Conservation (phyloP, 1,140 invertebrate genomes). For the Drosophila biarmipes region DNA sequence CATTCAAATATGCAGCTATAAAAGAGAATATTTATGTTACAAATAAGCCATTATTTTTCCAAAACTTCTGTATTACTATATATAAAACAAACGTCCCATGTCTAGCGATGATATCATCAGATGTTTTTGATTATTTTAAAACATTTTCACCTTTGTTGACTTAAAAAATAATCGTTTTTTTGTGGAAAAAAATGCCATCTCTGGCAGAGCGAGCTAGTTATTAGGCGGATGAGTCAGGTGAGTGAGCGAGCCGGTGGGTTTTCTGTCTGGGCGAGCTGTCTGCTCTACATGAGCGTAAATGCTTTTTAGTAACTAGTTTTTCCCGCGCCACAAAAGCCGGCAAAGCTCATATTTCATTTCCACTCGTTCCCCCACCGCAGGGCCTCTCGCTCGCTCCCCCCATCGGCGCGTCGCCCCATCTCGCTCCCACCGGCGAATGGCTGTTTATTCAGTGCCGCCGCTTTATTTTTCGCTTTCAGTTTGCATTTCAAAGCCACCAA, state of each 20-base stretch:
- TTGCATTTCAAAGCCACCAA: constrained; percentile 80
- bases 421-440: constrained; percentile 15
- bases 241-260: constrained; percentile 32
- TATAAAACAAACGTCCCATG: too few relatives aligned
- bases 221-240: constrained; percentile 38
- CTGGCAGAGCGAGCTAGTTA: constrained; percentile 16
- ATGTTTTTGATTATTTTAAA: background rate
- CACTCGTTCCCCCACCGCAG: constrained; percentile 47
- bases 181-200: background rate
- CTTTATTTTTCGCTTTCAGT: constrained; percentile 75
- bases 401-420: background rate
- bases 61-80: too few relatives aligned
- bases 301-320: constrained; percentile 79
- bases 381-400: background rate
- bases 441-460: constrained; percentile 71
- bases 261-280: constrained; percentile 47
- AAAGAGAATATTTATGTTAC: too few relatives aligned
- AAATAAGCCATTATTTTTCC: too few relatives aligned
- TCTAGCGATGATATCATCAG: too few relatives aligned
- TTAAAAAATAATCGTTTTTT: background rate
- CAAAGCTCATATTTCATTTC: constrained; percentile 61
- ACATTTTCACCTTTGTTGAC: background rate
- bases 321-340: constrained; percentile 19
- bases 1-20: too few relatives aligned
- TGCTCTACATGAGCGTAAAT: constrained; percentile 75